Evolutionary conservation across 37 sponge, comb jelly and placozoan species (phyloP), one percentile per base, ranked within the genome.

Genomic region (Theonella swinhoei): DNA sequence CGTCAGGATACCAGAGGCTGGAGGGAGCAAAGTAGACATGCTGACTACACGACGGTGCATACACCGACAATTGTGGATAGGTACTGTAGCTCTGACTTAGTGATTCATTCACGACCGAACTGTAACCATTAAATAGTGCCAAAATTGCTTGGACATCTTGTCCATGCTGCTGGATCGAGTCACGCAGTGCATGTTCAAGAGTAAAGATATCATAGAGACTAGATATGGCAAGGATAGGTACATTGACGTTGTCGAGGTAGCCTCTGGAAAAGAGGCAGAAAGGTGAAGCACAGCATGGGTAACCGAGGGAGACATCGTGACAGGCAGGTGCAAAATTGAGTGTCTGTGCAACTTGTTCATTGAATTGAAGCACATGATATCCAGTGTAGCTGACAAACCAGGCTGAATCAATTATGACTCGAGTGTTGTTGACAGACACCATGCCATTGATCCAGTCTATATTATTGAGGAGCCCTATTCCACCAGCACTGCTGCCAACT

Each of bases 41-140:
- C 63, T 93, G 94, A 1, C 70, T 81, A 70, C 94, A 93, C 29
- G 94, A 89, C 8, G 94, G 90, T 24, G 92, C 62, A 25, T 77
- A 87, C 54, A 88, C 67, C 59, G 88, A 79, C 31, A 86, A 31
- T 23, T 70, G 69, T 39, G 68, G 40, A 41, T 81, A n/a, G 22
- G 70, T 4, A 35, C 9, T 59, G 62, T 65, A 86, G 64, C 82
- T 74, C 39, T 86, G 70, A n/a, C 62, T 41, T 14, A 79, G 14
- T 40, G 66, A 81, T 3, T 58, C 39, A 61, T 67, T 75, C 81
- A 88, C 80, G 60, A 81, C 36, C n/a, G 88, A 39, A 23, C 88
- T 82, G 64, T 88, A 88, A 26, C 62, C 31, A 59, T 88, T 88
- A 31, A 88, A 81, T 19, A 75, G 25, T 28, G 81, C 31, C 26